phyloP scores from a whole-genome alignment of 2,113 vertebrate genomes.

The Heterocephalus glaber region DNA sequence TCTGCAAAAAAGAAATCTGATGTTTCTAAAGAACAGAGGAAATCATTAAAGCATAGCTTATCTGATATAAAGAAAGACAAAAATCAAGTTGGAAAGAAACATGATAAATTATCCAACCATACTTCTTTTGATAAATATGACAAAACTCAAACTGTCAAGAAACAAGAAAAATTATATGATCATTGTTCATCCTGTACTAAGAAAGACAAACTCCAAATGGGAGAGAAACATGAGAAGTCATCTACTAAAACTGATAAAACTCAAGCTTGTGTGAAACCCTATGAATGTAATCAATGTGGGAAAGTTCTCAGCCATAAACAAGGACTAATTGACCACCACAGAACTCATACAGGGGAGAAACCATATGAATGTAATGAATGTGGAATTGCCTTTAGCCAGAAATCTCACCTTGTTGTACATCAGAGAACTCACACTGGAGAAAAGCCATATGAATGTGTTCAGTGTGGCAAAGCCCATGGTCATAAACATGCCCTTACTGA shows the following conservation, averaged over 20 bases:
- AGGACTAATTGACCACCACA: constrained; percentile 76
- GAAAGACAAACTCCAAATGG: constrained; percentile 63
- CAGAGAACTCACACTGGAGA: constrained; percentile 81
- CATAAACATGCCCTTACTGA: constrained; percentile 80
- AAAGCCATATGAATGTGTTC: constrained; percentile 76
- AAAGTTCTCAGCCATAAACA: constrained; percentile 81
- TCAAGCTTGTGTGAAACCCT: constrained; percentile 64
- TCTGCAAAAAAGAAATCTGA: constrained; percentile 68
- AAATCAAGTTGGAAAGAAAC: constrained; percentile 77
- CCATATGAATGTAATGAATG: constrained; percentile 81
- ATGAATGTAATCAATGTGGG: constrained; percentile 75
- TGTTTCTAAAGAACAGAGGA: constrained; percentile 67
- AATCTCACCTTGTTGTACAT: constrained; percentile 80
- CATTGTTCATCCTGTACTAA: constrained; percentile 48
- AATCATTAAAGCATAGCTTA: constrained; percentile 65
- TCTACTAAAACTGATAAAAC: constrained; percentile 55
- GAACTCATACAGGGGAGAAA: constrained; percentile 80
- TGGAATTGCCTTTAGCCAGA: constrained; percentile 82
- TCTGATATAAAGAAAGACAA: constrained; percentile 70
- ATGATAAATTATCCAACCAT: constrained; percentile 68
- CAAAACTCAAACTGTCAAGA: constrained; percentile 69
- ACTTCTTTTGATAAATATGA: constrained; percentile 64
- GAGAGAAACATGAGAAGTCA: constrained; percentile 68
- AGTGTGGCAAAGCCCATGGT: constrained; percentile 79
- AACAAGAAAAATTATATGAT: constrained; percentile 67